Evolutionary conservation across 2,797 vertebrate species (phyloP).

Genomic region (Pipistrellus nathusii): DNA sequence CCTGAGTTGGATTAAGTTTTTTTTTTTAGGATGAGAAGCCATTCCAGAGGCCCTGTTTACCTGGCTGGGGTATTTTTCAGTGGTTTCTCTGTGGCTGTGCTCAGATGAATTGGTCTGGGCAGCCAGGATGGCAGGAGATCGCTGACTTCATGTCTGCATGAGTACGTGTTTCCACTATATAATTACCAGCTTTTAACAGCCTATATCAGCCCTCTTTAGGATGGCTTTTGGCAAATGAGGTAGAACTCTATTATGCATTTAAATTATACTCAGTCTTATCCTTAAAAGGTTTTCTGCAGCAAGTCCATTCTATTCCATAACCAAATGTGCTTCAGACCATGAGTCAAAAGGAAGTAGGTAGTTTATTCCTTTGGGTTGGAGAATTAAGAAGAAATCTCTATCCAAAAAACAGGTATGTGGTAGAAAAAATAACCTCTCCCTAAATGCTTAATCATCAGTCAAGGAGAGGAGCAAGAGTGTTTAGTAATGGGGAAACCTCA

Average conservation of each 20-base stretch:
- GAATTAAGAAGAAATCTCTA: slow-evolving; percentile 66
- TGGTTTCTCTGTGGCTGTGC: background rate
- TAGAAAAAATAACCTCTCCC: slow-evolving; percentile 10
- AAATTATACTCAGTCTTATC: slow-evolving; percentile 17
- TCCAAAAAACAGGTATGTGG: slow-evolving; percentile 61
- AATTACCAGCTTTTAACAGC: slow-evolving; percentile 60
- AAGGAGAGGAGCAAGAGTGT: background rate
- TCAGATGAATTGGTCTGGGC: background rate
- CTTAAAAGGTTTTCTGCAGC: slow-evolving; percentile 45
- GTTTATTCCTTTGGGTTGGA: slow-evolving; percentile 18
- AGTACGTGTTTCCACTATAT: slow-evolving; percentile 19
- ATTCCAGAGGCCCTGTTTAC: background rate
- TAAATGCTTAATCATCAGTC: slow-evolving; percentile 47
- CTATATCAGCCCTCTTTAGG: slow-evolving; percentile 22
- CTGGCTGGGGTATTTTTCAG: background rate
- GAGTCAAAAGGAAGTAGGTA: slow-evolving; percentile 58
- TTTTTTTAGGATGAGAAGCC: background rate
- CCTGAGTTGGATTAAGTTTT: background rate
- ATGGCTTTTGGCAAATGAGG: slow-evolving; percentile 51
- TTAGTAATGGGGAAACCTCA: slow-evolving; percentile 14
- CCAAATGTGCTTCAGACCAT: slow-evolving; percentile 27
- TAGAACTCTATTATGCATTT: slow-evolving; percentile 61
- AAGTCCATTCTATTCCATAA: background rate
- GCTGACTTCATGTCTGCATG: slow-evolving; percentile 76
- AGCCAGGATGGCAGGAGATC: slow-evolving; percentile 21